Evolutionary conservation across 2,113 vertebrate genomes (phyloP), one percentile per base, ranked within the genome.

Genomic region (Turnix velox): DNA sequence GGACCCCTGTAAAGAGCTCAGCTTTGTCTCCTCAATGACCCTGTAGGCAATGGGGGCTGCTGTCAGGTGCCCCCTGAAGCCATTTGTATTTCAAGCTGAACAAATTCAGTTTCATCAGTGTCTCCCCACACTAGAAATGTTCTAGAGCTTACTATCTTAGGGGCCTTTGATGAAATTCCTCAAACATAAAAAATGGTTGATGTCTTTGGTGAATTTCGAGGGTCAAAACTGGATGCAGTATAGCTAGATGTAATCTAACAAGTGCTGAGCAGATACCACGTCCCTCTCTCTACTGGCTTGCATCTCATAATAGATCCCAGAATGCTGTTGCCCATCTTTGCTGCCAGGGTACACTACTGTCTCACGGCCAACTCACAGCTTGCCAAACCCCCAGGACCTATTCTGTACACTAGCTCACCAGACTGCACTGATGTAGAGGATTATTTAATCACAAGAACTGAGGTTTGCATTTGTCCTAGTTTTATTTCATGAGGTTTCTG

Each of bases 81-180:
- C 4, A 0, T 16, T 33, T 68, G 18, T 54, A 39, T 18, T 84
- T 37, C 30, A 75, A 33, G 51, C 16, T 57, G 37, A 66, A 42
- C 22, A 71, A 79, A 65, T 9, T 18, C 18, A 1, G 8, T 45
- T 74, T 20, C 0, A 0, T 57, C 52, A 35, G n/a, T 6, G 19
- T 55, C 17, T 40, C 37, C 19, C 66, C 42, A 42, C 6, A 12
- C 1, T 9, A 35, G 27, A 81, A 71, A 84, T 51, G 28, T 35
- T 37, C 28, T 31, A 43, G 18, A 9, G 31, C 10, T 35, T 14
- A 45, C 12, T 17, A 37, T 30, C 18, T 40, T 27, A 54, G 14
- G 5, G 7, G 4, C 28, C 27, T 84, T 71, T 40, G 6, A 39
- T 49, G 7, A 78, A 59, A 20, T 54, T 33, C 17, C 16, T 52